phyloP scores from a whole-genome alignment of 2,113 vertebrate genomes.

The Osmerus eperlanus region DNA sequence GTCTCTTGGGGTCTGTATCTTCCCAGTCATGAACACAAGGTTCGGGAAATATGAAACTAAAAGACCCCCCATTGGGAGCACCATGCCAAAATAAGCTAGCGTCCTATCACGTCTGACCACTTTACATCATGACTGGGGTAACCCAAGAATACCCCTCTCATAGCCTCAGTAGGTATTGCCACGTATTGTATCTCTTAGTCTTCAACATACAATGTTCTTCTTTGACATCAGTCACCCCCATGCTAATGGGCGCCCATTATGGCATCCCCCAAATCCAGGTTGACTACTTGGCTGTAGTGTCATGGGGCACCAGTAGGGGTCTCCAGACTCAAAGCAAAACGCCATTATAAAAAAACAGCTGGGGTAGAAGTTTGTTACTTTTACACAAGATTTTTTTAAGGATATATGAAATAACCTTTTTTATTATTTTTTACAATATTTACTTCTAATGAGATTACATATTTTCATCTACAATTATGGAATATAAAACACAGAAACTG shows the following conservation, averaged over 20 bases:
- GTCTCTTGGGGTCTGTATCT: constrained; percentile 24
- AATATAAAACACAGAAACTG: background rate
- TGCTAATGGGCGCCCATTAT: background rate
- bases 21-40: constrained; percentile 18
- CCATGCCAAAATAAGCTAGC: too few relatives aligned
- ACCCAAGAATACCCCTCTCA: too few relatives aligned
- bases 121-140: too few relatives aligned
- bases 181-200: too few relatives aligned
- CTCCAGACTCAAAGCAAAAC: constrained; percentile 70
- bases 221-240: too few relatives aligned
- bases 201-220: too few relatives aligned
- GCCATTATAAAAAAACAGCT: constrained; percentile 2
- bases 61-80: too few relatives aligned
- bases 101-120: too few relatives aligned
- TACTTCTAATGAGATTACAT: too few relatives aligned
- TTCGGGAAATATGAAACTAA: background rate
- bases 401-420: background rate
- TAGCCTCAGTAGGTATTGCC: too few relatives aligned
- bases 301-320: constrained; percentile 68
- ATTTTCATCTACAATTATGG: background rate
- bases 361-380: constrained; percentile 45
- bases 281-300: constrained; percentile 43
- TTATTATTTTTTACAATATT: background rate
- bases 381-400: background rate
- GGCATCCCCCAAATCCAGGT: background rate